phyloP scores from a whole-genome alignment of 2,797 vertebrate genomes.

The Gadopsis marmoratus region DNA sequence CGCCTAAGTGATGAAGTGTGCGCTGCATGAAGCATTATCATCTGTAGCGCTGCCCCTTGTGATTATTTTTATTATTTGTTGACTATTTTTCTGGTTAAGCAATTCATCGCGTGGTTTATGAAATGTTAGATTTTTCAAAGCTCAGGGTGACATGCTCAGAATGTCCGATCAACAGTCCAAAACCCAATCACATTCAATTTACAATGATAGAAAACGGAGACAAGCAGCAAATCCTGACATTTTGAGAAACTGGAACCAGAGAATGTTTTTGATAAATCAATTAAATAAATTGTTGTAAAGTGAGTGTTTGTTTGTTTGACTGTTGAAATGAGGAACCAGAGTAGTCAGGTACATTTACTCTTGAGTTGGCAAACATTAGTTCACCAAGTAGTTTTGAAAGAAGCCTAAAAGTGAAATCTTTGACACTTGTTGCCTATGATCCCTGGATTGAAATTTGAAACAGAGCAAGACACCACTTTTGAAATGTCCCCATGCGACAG shows the following conservation, averaged over 20 bases:
- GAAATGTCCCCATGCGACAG: not conserved
- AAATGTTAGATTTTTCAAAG: not conserved
- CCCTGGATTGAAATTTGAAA: not conserved
- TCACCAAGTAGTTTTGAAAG: slow-evolving; percentile 2
- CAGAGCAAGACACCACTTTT: not conserved
- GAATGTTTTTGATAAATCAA: not conserved
- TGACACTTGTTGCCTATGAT: not conserved
- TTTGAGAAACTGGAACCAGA: not conserved
- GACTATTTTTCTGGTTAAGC: not conserved
- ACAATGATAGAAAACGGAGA: not conserved
- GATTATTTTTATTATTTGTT: not conserved
- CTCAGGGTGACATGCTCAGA: not conserved
- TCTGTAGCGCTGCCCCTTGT: not conserved
- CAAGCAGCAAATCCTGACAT: not conserved
- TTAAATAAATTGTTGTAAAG: not conserved
- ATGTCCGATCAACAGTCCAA: not conserved
- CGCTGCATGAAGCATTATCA: not conserved
- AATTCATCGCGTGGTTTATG: not conserved
- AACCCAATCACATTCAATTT: not conserved
- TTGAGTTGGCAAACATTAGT: not conserved
- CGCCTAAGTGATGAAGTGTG: not conserved
- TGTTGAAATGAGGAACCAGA: not conserved
- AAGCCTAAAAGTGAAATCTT: not conserved
- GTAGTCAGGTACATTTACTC: too few species aligned
- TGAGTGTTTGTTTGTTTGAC: not conserved